These are phyloP conservation scores for Rosalia funebris DNA, from an alignment of 2,888 invertebrate genomes.

Conservation along the genomic window DNA sequence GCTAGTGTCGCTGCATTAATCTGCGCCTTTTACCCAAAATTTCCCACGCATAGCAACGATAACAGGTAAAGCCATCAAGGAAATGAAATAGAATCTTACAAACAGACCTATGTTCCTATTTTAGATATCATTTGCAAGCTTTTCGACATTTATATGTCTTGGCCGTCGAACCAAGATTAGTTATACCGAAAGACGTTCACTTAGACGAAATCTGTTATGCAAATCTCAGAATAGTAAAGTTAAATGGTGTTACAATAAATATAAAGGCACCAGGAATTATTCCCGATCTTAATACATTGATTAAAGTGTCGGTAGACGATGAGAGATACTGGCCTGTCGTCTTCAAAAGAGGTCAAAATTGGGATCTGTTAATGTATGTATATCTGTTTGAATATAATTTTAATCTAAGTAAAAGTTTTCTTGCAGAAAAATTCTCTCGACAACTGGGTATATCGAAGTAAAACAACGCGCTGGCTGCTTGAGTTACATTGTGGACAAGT, in stretches of 20 bases:
- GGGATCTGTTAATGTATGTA: constrained; percentile 81
- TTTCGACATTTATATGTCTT: constrained; percentile 95
- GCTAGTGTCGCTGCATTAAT: constrained; percentile 89
- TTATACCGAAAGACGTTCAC: constrained; percentile 87
- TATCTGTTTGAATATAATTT: not conserved
- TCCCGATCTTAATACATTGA: constrained; percentile 80
- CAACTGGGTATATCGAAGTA: constrained; percentile 79
- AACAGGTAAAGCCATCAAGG: constrained; percentile 75
- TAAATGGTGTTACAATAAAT: constrained; percentile 57
- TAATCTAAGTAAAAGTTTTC: not conserved
- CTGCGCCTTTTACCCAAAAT: constrained; percentile 96
- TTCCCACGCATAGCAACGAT: constrained; percentile 95
- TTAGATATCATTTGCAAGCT: constrained; percentile 95
- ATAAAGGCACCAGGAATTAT: constrained; percentile 86
- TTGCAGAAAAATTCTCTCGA: constrained; percentile 72
- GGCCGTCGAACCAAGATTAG: constrained; percentile 89
- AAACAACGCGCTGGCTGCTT: constrained; percentile 91
- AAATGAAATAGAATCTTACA: not conserved
- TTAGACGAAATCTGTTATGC: constrained; percentile 85
- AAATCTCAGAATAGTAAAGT: constrained; percentile 72
- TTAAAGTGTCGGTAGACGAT: constrained; percentile 82
- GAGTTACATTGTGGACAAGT: constrained; percentile 86
- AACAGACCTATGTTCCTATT: too few relatives aligned
- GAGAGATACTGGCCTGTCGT: constrained; percentile 90
- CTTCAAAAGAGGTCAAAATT: constrained; percentile 84